These are phyloP conservation scores for Chaunax sp. DNA, from an alignment of 2,797 vertebrate species.

Conservation along the genomic window DNA sequence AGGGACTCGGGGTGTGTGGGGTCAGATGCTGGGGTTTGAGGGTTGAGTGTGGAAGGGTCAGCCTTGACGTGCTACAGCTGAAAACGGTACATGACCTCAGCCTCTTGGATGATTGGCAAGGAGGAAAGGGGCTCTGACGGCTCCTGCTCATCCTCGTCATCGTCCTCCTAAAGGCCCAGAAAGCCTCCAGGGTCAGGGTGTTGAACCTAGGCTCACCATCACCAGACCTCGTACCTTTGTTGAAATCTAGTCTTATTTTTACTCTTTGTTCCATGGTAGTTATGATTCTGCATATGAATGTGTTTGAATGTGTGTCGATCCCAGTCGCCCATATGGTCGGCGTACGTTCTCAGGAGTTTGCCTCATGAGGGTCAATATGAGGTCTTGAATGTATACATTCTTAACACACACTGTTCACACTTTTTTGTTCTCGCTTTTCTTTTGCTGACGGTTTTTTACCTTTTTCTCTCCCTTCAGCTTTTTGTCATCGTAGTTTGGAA, in stretches of 20 bases:
- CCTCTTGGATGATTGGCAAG: constrained; percentile 75
- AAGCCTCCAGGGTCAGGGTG: constrained; percentile 60
- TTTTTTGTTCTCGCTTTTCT: constrained; percentile 44
- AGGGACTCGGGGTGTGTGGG: constrained; percentile 74
- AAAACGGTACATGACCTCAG: constrained; percentile 72
- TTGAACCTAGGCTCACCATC: constrained; percentile 49
- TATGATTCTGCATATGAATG: constrained; percentile 71
- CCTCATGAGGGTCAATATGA: constrained; percentile 30
- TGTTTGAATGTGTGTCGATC: constrained; percentile 53
- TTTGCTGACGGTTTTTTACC: constrained; percentile 28
- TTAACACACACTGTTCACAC: constrained; percentile 15
- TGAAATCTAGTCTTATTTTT: constrained; percentile 40
- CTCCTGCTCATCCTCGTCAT: constrained; percentile 57
- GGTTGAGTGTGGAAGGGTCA: constrained; percentile 69
- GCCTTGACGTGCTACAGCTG: constrained; percentile 59
- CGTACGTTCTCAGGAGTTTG: constrained; percentile 49
- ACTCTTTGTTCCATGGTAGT: constrained; percentile 45
- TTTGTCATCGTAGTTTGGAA: constrained; percentile 97
- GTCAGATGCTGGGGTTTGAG: constrained; percentile 71
- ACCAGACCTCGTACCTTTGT: constrained; percentile 62
- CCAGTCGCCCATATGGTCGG: constrained; percentile 50
- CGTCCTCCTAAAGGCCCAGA: constrained; percentile 46
- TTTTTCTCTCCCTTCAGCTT: constrained; percentile 82
- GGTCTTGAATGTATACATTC: constrained; percentile 39
- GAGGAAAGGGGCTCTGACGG: constrained; percentile 69